These are phyloP conservation scores for Leptopilina myrica DNA, from an alignment of 2,888 invertebrate genomes.

Conservation along the genomic window DNA sequence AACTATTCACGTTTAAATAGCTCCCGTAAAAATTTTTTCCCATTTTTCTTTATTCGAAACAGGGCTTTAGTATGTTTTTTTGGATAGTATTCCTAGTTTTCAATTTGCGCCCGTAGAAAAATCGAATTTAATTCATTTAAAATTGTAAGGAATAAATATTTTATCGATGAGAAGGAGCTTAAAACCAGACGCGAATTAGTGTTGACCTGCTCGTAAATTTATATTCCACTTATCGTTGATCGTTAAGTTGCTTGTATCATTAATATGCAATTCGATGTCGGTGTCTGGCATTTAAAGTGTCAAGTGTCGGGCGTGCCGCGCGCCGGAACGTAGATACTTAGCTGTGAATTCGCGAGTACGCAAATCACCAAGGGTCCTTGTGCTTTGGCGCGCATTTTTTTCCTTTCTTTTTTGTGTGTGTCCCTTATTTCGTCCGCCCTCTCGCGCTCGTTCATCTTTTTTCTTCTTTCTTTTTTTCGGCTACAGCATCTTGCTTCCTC, in stretches of 20 bases:
- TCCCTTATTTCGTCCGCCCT: constrained; percentile 16
- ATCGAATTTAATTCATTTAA: no score
- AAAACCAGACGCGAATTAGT: background rate
- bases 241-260: constrained; percentile 50
- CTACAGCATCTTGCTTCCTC: background rate
- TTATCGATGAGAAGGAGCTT: no score
- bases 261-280: constrained; percentile 58
- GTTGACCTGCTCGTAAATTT: background rate
- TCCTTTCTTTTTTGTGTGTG: constrained; percentile 16
- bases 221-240: constrained; percentile 41
- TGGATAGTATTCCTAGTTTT: no score
- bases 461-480: constrained; percentile 15
- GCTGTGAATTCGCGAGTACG: constrained; percentile 26
- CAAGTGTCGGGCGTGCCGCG: constrained; percentile 46
- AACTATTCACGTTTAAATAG: no score
- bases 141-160: no score
- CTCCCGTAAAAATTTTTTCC: no score
- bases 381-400: constrained; percentile 14
- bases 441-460: constrained; percentile 31
- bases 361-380: constrained; percentile 30
- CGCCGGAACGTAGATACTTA: constrained; percentile 37
- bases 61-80: no score
- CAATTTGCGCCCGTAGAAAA: no score
- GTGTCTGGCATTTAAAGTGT: constrained; percentile 52
- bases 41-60: no score